phyloP scores from a whole-genome alignment of 2,797 vertebrate genomes.

The Mergus octosetaceus region DNA sequence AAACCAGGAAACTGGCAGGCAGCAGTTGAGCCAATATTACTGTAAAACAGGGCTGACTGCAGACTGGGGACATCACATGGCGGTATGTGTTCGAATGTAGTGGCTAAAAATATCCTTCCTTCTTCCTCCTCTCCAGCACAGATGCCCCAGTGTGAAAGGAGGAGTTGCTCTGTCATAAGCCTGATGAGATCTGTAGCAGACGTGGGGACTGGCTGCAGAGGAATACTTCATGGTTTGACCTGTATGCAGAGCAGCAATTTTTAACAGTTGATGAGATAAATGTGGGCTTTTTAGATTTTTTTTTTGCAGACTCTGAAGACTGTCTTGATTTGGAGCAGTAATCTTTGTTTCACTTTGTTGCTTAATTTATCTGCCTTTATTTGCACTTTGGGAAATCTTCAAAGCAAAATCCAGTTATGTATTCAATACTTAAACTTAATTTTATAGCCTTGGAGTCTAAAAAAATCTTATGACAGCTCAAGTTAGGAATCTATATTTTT shows the following conservation, averaged over 20 bases:
- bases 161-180: background rate
- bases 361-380: background rate
- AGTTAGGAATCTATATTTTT: background rate
- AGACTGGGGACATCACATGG: constrained; percentile 23
- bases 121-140: constrained; percentile 13
- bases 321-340: background rate
- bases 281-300: background rate
- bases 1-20: background rate
- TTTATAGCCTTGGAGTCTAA: background rate
- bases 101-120: constrained; percentile 58
- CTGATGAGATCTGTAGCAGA: background rate
- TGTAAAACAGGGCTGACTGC: background rate
- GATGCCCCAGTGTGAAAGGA: constrained; percentile 36
- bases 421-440: background rate
- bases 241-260: background rate
- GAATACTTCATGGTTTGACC: background rate
- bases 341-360: background rate
- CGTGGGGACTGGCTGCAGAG: background rate
- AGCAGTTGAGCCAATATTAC: background rate
- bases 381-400: background rate
- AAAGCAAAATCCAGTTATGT: background rate
- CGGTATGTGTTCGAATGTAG: constrained; percentile 7
- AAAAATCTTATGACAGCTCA: background rate
- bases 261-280: background rate
- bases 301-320: background rate